Evolutionary conservation across 2,797 vertebrate genomes (phyloP).

Genomic region (Potorous gilbertii): DNA sequence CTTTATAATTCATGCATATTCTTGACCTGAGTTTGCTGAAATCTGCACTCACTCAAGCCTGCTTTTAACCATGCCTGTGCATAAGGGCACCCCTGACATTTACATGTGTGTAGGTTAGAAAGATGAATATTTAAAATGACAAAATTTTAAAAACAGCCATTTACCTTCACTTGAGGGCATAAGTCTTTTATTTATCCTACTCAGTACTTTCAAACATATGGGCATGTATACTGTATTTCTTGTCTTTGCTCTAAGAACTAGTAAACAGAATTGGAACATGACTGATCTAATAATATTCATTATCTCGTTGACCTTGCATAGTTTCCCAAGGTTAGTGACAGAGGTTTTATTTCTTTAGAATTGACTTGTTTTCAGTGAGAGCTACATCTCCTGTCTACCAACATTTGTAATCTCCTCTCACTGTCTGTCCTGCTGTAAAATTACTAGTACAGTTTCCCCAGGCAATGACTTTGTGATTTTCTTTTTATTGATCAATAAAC

Average conservation of each 20-base stretch:
- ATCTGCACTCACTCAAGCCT: not conserved
- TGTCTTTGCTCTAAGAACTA: constrained; percentile 57
- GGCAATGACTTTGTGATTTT: constrained; percentile 81
- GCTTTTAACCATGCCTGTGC: not conserved
- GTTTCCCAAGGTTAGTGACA: constrained; percentile 53
- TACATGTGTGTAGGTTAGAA: constrained; percentile 64
- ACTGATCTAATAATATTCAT: constrained; percentile 20
- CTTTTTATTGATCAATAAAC: constrained; percentile 84
- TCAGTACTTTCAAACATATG: constrained; percentile 78
- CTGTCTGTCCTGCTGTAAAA: constrained; percentile 81
- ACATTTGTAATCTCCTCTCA: constrained; percentile 77
- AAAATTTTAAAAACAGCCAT: constrained; percentile 60
- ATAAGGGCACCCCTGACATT: not conserved
- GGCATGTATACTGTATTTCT: constrained; percentile 70
- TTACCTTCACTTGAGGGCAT: constrained; percentile 59
- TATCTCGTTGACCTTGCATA: constrained; percentile 62
- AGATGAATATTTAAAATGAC: constrained; percentile 65
- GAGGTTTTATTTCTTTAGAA: constrained; percentile 71
- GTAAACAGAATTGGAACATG: constrained; percentile 65
- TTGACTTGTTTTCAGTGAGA: constrained; percentile 73
- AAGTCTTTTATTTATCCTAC: constrained; percentile 69
- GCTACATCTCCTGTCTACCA: constrained; percentile 70
- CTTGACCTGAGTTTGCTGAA: not conserved
- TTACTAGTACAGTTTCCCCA: constrained; percentile 81
- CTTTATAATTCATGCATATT: not conserved